Evolutionary conservation across 2,888 invertebrate species (phyloP).

Genomic region (Caenorhabditis sulstoni): DNA sequence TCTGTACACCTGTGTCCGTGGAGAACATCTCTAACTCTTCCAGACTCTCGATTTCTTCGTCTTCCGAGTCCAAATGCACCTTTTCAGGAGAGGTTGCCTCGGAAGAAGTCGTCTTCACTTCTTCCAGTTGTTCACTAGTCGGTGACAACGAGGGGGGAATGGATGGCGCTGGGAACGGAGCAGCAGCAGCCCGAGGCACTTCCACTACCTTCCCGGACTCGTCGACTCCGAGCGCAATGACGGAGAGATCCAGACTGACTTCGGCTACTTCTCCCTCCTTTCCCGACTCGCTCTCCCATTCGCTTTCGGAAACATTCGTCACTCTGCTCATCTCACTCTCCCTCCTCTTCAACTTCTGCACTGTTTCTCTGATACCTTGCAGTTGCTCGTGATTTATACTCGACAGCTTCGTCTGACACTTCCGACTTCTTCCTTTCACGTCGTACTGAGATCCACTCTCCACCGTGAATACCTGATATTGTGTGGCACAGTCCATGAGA

Average conservation of each 20-base stretch:
- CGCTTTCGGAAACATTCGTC: slow-evolving; percentile 36
- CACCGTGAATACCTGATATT: slow-evolving; percentile 46
- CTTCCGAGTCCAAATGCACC: slow-evolving; percentile 23
- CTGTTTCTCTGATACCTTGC: slow-evolving; percentile 46
- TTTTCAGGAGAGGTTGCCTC: slow-evolving; percentile 28
- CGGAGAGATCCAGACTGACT: slow-evolving; percentile 53
- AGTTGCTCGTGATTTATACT: slow-evolving; percentile 59
- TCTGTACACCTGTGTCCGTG: slow-evolving; percentile 43
- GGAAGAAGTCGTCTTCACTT: slow-evolving; percentile 8
- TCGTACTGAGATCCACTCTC: slow-evolving; percentile 50
- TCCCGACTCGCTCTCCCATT: slow-evolving; percentile 45
- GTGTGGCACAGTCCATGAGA: slow-evolving; percentile 34
- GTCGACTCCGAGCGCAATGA: slow-evolving; percentile 58
- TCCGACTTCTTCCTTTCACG: slow-evolving; percentile 39
- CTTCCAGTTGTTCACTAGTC: not conserved
- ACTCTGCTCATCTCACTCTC: slow-evolving; percentile 43
- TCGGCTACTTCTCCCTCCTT: slow-evolving; percentile 39
- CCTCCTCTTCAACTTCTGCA: slow-evolving; percentile 31
- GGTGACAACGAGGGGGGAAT: slow-evolving; percentile 3
- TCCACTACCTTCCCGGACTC: slow-evolving; percentile 59
- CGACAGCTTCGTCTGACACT: slow-evolving; percentile 67
- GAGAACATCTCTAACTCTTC: slow-evolving; percentile 48
- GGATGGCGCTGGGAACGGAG: not conserved
- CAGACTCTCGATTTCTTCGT: slow-evolving; percentile 50
- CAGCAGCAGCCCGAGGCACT: slow-evolving; percentile 4